Evolutionary conservation across 1,140 invertebrate genomes (phyloP), one percentile per base, ranked within the genome.

Genomic region (Atta cephalotes): DNA sequence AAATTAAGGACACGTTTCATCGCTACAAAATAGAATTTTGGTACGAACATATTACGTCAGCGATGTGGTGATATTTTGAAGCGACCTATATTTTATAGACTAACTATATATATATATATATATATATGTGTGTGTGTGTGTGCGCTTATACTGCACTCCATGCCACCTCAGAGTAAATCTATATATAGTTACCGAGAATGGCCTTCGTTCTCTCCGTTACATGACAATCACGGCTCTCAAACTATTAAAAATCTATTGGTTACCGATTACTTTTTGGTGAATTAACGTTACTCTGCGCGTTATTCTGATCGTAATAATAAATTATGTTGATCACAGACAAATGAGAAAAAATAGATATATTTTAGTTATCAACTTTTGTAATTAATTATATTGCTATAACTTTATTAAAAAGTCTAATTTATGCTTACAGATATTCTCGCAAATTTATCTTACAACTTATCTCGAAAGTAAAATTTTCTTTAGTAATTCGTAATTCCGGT

Each of bases 191-290:
- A 70, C 71, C 51, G 74, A 82, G 74, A 77, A 80, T 39, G 89
- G 84, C 90, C 90, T 91, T 91, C 87, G 89, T 80, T 86, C 85
- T 45, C 74, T 78, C 35, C 58, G 70, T 91, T 80, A 72, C 85
- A 88, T 74, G 90, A 91, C 87, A 87, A 87, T 87, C 87, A 72
- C 82, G 87, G 68, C 84, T 88, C 89, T 80, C 87, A 10, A 90
- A 74, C 78, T 76, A 82, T 63, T 80, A 86, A 76, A 70, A 85
- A 76, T 49, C 51, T 58, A 62, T 49, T 6, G 70, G 21, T 86
- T 39, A 39, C 9, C 77, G 56, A 21, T n/a, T 62, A 60, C 12
- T 28, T 68, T 76, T 85, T 18, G 74, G 53, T 65, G 39, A 78
- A 53, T 12, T 66, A 5, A 18, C 16, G 14, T 45, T 12, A 45